Conservation (phyloP, 2,113 vertebrate species). For the Pollimyrus isidori region DNA sequence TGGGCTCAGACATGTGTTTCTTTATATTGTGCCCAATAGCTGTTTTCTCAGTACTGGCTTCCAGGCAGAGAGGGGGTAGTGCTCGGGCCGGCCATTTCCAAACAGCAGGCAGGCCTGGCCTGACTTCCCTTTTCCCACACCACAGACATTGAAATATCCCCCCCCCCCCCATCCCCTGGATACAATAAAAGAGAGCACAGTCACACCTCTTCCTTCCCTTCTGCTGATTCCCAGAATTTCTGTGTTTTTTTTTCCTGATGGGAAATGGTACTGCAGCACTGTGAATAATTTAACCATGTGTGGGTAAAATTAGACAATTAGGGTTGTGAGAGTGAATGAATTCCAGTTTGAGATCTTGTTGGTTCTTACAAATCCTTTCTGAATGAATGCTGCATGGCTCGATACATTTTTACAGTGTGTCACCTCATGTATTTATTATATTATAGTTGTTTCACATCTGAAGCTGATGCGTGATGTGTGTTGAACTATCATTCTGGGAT, state of each 20-base stretch:
- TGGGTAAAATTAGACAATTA: background rate
- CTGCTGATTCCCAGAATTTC: background rate
- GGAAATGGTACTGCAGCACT: background rate
- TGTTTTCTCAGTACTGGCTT: background rate
- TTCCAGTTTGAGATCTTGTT: background rate
- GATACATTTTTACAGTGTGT: background rate
- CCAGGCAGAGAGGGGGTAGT: background rate
- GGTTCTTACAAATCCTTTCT: background rate
- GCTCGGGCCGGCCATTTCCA: background rate
- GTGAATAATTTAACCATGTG: background rate
- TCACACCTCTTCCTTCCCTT: slow-evolving; percentile 7
- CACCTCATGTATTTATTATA: background rate
- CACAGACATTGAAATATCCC: background rate
- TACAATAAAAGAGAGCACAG: background rate
- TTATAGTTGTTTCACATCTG: background rate
- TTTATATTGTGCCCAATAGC: background rate
- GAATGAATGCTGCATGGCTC: background rate
- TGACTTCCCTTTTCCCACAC: background rate
- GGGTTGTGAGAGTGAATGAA: background rate
- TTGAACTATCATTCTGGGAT: background rate
- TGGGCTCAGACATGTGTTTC: background rate
- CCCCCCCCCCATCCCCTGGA: background rate
- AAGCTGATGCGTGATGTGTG: background rate
- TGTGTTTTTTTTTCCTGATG: background rate
- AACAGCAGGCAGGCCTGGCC: background rate